Percentiles rank a stretch among this genome's conserved stretches.
Conservation (phyloP, 2,888 invertebrate genomes). For the Fabriciana adippe region DNA sequence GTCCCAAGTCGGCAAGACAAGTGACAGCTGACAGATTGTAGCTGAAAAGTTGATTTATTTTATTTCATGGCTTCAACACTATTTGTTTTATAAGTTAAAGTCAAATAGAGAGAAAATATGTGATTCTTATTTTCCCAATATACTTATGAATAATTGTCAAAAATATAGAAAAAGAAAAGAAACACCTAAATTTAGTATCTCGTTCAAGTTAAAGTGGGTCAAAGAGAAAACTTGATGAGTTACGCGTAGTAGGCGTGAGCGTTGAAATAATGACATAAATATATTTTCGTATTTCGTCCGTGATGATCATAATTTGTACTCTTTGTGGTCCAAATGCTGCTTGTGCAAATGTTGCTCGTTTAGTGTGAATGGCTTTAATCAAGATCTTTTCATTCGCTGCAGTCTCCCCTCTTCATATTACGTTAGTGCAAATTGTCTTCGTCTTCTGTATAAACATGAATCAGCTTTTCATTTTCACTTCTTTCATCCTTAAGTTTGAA, state of each 20-base stretch:
- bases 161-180: too few species aligned
- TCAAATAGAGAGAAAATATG: too few species aligned
- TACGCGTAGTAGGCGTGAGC: neutral
- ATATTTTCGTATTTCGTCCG: slow-evolving; percentile 46
- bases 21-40: neutral
- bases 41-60: neutral
- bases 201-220: too few species aligned
- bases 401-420: slow-evolving; percentile 32
- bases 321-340: slow-evolving; percentile 40
- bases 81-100: neutral
- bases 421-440: slow-evolving; percentile 37
- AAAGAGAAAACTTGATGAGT: too few species aligned
- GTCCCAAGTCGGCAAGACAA: too few species aligned
- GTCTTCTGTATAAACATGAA: slow-evolving; percentile 36
- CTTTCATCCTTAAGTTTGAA: slow-evolving; percentile 26
- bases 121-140: too few species aligned
- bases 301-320: slow-evolving; percentile 38
- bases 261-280: slow-evolving; percentile 5
- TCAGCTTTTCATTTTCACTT: slow-evolving; percentile 36
- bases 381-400: slow-evolving; percentile 44
- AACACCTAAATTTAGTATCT: too few species aligned
- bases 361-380: slow-evolving; percentile 53
- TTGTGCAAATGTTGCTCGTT: slow-evolving; percentile 45
- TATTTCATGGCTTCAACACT: neutral
- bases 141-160: too few species aligned